phyloP scores from a whole-genome alignment of 2,113 vertebrate genomes.

The Elgaria multicarinata region DNA sequence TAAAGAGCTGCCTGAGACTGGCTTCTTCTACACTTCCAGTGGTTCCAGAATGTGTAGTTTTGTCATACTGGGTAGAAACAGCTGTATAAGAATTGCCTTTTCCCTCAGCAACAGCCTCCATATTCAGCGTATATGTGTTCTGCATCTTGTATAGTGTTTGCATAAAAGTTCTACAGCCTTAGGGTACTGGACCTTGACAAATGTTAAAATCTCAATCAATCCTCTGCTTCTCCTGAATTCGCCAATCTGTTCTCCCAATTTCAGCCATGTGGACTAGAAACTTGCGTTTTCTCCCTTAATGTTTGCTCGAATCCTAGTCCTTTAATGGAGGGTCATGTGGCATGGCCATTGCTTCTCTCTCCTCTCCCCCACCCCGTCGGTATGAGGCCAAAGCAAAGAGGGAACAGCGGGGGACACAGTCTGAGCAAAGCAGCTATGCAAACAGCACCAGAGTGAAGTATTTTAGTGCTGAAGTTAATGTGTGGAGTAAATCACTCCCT shows the following conservation, averaged over 20 bases:
- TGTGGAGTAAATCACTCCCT: background rate
- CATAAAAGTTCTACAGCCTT: background rate
- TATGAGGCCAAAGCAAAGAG: background rate
- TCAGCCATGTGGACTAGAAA: background rate
- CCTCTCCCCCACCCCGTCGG: fast-evolving
- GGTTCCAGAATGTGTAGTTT: background rate
- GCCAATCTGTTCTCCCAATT: background rate
- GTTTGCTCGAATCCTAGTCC: background rate
- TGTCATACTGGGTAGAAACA: background rate
- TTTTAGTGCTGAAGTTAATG: background rate
- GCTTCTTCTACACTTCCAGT: background rate
- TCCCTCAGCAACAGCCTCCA: background rate
- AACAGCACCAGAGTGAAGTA: background rate
- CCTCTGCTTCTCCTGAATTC: background rate
- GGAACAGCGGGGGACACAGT: background rate
- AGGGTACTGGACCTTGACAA: background rate
- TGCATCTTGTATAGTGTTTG: background rate
- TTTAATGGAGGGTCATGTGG: background rate
- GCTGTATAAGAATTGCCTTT: background rate
- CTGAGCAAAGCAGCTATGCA: background rate
- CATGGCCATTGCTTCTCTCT: too few species aligned
- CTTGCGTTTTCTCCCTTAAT: background rate
- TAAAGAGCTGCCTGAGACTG: too few species aligned
- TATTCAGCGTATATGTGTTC: background rate
- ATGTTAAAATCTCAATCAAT: too few species aligned